These are phyloP conservation scores for Anoplius nigerrimus DNA, from an alignment of 2,888 invertebrate species.

Conservation along the genomic window DNA sequence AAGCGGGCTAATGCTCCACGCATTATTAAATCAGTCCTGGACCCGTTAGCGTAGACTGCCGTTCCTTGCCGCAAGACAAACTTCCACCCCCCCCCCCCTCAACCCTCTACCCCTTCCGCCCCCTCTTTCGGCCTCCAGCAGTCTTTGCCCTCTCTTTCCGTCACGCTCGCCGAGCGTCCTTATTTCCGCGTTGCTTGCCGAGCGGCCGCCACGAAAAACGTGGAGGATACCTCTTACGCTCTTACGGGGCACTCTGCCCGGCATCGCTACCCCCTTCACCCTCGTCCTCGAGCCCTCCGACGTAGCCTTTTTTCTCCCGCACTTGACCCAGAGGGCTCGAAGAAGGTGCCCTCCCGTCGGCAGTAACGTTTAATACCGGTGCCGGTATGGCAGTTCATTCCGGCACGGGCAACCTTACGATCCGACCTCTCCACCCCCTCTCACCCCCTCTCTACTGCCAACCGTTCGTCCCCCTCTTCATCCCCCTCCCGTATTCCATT, in stretches of 20 bases:
- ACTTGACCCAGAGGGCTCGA: slow-evolving; percentile 35
- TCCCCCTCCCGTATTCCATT: slow-evolving; percentile 2
- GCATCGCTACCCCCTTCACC: slow-evolving; percentile 8
- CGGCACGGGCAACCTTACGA: background rate
- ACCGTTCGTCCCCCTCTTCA: background rate
- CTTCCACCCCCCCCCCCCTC: slow-evolving; percentile 20
- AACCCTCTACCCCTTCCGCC: background rate
- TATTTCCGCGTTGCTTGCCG: slow-evolving; percentile 21
- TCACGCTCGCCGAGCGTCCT: slow-evolving; percentile 23
- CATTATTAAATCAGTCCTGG: slow-evolving; percentile 71
- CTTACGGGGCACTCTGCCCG: background rate
- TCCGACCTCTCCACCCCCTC: too few species aligned
- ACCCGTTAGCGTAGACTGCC: slow-evolving; percentile 43
- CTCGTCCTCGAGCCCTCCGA: slow-evolving; percentile 25
- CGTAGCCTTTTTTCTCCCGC: slow-evolving; percentile 13
- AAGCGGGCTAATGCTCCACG: slow-evolving; percentile 66
- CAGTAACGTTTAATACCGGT: slow-evolving; percentile 24
- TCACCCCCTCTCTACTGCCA: background rate
- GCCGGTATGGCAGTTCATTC: background rate
- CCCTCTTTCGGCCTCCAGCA: slow-evolving; percentile 16
- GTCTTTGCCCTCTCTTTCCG: background rate
- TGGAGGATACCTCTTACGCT: slow-evolving; percentile 19
- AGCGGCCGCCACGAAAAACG: slow-evolving; percentile 35
- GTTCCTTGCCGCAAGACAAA: slow-evolving; percentile 37
- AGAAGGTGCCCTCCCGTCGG: slow-evolving; percentile 24